These are phyloP conservation scores for Pomacea maculata DNA, from an alignment of 1,140 invertebrate species.

Conservation along the genomic window DNA sequence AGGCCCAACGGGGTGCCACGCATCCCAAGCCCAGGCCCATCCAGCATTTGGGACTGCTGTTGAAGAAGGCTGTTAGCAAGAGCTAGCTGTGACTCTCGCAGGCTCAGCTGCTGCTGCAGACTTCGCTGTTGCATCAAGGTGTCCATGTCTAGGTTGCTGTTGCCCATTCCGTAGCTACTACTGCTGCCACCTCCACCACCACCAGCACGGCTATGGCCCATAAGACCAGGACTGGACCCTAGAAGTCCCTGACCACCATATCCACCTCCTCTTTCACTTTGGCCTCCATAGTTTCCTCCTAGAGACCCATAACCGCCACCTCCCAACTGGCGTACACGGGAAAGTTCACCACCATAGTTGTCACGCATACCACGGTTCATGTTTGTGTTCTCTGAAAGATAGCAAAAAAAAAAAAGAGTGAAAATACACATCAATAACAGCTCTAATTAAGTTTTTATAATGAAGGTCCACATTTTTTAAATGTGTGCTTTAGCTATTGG, in stretches of 20 bases:
- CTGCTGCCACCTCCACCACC: constrained; percentile 11
- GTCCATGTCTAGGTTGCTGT: constrained; percentile 17
- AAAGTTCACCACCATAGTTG: background rate
- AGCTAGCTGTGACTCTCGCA: constrained; percentile 35
- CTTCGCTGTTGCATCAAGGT: constrained; percentile 22
- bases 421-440: too few species aligned
- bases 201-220: background rate
- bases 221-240: background rate
- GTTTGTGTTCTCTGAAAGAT: background rate
- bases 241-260: background rate
- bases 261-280: background rate
- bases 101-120: constrained; percentile 23
- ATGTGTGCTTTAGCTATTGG: too few species aligned
- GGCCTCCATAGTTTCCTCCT: background rate
- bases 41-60: constrained; percentile 23
- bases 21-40: background rate
- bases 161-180: constrained; percentile 7
- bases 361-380: constrained; percentile 17
- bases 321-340: background rate
- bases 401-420: too few species aligned
- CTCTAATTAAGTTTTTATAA: too few species aligned
- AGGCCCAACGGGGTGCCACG: background rate
- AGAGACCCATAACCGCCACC: background rate
- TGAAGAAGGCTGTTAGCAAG: constrained; percentile 32
- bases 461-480: too few species aligned